Evolutionary conservation across 2,888 invertebrate species (phyloP), one percentile per base, ranked within the genome.

Genomic region (Lydus trimaculatus): DNA sequence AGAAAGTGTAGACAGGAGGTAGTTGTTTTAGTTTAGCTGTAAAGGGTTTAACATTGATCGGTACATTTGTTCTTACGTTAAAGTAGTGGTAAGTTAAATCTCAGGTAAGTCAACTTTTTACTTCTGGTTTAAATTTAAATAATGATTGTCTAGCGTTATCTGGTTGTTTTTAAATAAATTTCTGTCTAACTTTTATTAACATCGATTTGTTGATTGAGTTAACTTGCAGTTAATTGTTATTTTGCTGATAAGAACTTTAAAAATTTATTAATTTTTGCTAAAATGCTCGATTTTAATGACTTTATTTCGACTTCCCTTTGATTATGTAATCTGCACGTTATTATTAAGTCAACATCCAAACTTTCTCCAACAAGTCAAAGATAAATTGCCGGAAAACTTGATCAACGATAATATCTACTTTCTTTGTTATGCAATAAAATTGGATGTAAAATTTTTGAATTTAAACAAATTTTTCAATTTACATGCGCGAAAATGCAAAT

Each of bases 1-100:
- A 66, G 36, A 39, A 66, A 56, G 60, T 61, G 25, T 9, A 60
- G 33, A 20, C 17, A 5, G 31, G 39, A 61, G 33, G 39, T 39
- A 7, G 60, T 43, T 39, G 13, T 28, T 25, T 36, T 58, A 62
- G 56, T 36, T 66, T 11, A 15, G 33, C 25, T 23, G 62, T 62
- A 48, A 61, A 58, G 43, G 58, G 63, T 66, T 20, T 39, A 63
- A 20, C 36, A 43, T 17, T 17, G 8, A 43, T 5, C 17, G 17
- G 5, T 17, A 13, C 5, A n/a, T 33, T 33, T 33, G 3, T 9
- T 33, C 13, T 31, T 31, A 6, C 6, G 31, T 31, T 31, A 5
- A 6, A 13, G 13, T 36, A 4, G 36, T 0, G 13, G 13, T 36
- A 4, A 36, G 4, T 36, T 36, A 15, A 36, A 11, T 3, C 15